Percentiles rank a stretch among this genome's conserved stretches.
Evolutionary conservation across 2,888 invertebrate species (phyloP).

Genomic region (Drosophila austrosaltans): DNA sequence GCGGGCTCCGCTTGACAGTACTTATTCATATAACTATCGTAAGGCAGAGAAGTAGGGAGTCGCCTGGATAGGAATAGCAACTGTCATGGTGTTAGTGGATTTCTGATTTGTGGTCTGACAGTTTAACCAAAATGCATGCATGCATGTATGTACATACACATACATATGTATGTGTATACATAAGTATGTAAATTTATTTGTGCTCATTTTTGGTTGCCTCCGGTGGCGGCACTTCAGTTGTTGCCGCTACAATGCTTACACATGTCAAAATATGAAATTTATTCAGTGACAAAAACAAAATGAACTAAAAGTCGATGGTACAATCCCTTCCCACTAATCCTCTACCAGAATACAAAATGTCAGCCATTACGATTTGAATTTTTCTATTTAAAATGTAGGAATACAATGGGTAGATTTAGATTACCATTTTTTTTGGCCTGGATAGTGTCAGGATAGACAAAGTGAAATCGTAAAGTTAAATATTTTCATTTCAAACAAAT

Average conservation of each 20-base stretch:
- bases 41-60: not conserved
- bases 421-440: not conserved
- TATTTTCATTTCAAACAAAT: not conserved
- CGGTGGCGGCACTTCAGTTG: slow-evolving; percentile 30
- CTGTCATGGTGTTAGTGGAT: slow-evolving; percentile 71
- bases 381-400: slow-evolving; percentile 23
- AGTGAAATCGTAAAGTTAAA: not conserved
- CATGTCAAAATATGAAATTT: slow-evolving; percentile 81
- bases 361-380: slow-evolving; percentile 43
- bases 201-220: slow-evolving; percentile 69
- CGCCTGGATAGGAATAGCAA: slow-evolving; percentile 26
- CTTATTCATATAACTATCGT: slow-evolving; percentile 70
- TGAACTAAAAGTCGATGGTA: slow-evolving; percentile 57
- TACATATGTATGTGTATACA: not conserved
- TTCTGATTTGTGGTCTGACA: slow-evolving; percentile 81
- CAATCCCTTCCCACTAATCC: too few species aligned
- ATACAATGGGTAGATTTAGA: slow-evolving; percentile 16
- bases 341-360: slow-evolving; percentile 48
- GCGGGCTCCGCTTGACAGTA: slow-evolving; percentile 62
- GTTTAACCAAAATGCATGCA: slow-evolving; percentile 79
- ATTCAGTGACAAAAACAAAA: slow-evolving; percentile 73
- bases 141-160: slow-evolving; percentile 19
- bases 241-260: slow-evolving; percentile 65
- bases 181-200: slow-evolving; percentile 70
- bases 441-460: not conserved